A percentile compares a stretch with the other conserved stretches of the same genome.
These are phyloP conservation scores for Neodontobutis hainanensis DNA, from an alignment of 2,113 vertebrate genomes.

Conservation along the genomic window DNA sequence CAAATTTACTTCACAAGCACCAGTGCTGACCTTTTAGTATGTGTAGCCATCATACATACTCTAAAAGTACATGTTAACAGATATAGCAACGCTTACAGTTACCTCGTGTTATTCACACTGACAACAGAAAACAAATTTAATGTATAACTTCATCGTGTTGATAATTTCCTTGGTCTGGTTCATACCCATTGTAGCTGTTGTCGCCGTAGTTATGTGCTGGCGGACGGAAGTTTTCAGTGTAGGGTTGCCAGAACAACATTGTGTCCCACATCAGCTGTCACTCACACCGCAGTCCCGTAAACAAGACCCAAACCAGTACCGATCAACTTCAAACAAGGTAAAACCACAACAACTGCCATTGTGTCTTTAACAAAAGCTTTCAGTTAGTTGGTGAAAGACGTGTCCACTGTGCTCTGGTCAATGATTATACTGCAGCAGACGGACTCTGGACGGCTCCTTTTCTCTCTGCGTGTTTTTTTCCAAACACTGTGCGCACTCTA, in stretches of 20 bases:
- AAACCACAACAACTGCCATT: neutral
- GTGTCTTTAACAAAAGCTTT: neutral
- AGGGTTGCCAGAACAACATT: slow-evolving; percentile 84
- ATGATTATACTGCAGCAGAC: slow-evolving; percentile 44
- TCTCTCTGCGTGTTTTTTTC: slow-evolving; percentile 13
- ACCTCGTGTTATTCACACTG: neutral
- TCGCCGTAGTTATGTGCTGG: slow-evolving; percentile 58
- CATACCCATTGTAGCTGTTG: slow-evolving; percentile 72
- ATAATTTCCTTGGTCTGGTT: too few species aligned
- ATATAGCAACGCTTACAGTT: neutral
- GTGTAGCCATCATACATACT: too few species aligned
- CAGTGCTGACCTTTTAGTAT: neutral
- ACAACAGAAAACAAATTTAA: too few species aligned
- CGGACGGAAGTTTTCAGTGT: slow-evolving; percentile 76
- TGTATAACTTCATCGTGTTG: too few species aligned
- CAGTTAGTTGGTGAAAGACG: neutral
- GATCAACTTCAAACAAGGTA: slow-evolving; percentile 13
- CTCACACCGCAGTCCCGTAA: slow-evolving; percentile 7
- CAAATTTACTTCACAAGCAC: slow-evolving; percentile 23
- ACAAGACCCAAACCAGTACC: slow-evolving; percentile 16
- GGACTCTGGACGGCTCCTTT: slow-evolving; percentile 40
- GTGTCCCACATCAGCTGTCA: slow-evolving; percentile 31
- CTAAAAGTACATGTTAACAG: neutral
- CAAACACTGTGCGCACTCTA: slow-evolving; percentile 26
- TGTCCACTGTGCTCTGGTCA: slow-evolving; percentile 32